phyloP scores from a whole-genome alignment of 2,113 vertebrate genomes.

The Austrofundulus limnaeus region DNA sequence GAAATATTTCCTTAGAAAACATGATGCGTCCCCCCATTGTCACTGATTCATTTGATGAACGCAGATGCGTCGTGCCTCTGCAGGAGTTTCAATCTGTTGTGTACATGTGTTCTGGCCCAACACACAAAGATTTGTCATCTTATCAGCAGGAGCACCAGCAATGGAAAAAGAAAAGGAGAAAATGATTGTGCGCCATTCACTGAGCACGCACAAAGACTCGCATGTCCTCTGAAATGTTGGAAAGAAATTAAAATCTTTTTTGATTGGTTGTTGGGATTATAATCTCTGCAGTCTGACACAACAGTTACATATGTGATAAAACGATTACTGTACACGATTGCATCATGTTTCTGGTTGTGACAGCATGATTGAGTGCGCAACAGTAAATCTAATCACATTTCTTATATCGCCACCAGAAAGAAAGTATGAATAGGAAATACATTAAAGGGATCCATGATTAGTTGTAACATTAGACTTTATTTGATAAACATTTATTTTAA shows the following conservation, averaged over 20 bases:
- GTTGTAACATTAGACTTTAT: too few species aligned
- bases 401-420: slow-evolving; percentile 40
- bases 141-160: slow-evolving; percentile 19
- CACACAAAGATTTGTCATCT: slow-evolving; percentile 18
- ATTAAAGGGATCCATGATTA: too few species aligned
- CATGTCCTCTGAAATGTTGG: slow-evolving; percentile 42
- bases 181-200: slow-evolving; percentile 24
- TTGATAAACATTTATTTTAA: too few species aligned
- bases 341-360: slow-evolving; percentile 34
- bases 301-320: background rate
- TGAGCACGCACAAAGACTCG: slow-evolving; percentile 18
- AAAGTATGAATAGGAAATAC: background rate
- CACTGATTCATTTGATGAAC: too few species aligned
- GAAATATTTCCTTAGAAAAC: too few species aligned
- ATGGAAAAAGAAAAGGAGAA: slow-evolving; percentile 33
- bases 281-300: background rate
- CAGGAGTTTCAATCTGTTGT: background rate
- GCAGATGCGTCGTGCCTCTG: too few species aligned
- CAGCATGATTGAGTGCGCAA: slow-evolving; percentile 30
- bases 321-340: slow-evolving; percentile 32
- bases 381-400: slow-evolving; percentile 13
- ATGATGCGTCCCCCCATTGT: too few species aligned
- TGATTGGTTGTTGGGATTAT: background rate
- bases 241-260: slow-evolving; percentile 40
- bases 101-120: background rate